Evolutionary conservation across 2,888 invertebrate genomes (phyloP), one percentile per base, ranked within the genome.

Genomic region (Cotesia congregata): DNA sequence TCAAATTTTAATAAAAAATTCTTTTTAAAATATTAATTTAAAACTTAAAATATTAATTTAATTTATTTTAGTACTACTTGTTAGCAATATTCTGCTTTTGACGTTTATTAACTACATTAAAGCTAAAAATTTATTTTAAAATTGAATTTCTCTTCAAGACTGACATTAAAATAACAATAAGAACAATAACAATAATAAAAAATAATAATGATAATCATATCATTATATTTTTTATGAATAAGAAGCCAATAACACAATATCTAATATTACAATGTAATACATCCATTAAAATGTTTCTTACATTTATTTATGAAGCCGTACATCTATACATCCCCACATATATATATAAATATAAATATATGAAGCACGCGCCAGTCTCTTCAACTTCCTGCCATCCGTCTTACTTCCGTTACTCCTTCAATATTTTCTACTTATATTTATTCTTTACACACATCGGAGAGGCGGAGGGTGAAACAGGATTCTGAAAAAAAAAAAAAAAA

Each of bases 311-410:
- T 6, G 50, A 50, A 50, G 50, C 50, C 50, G 12, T 50, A 50
- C 1, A 50, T 50, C 1, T 50, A 50, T 50, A 50, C 12, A 50
- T 50, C 7, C 9, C n/a, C 6, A 59, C 5, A 41, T 69, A 39
- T 38, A 68, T 9, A 9, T 39, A n/a, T 41, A 70, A 15, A 40
- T 39, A 39, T 62, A 30, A 1, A 30, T 41, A 65, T 41, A 62
- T 69, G 72, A 84, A 85, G 87, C 88, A 88, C 88, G 87, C 86
- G 88, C 86, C 88, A 86, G 88, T 88, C 88, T 87, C 88, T 83
- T 85, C 86, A 83, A 87, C 88, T 88, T 88, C 88, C 88, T 88
- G 88, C 87, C 87, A 87, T 87, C 86, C 87, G 87, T 85, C 85
- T 86, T 81, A 82, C 87, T 88, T 88, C 88, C 87, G 88, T 84